These are phyloP conservation scores for Tragelaphus buxtoni DNA, from an alignment of 2,113 vertebrate genomes.

Conservation along the genomic window DNA sequence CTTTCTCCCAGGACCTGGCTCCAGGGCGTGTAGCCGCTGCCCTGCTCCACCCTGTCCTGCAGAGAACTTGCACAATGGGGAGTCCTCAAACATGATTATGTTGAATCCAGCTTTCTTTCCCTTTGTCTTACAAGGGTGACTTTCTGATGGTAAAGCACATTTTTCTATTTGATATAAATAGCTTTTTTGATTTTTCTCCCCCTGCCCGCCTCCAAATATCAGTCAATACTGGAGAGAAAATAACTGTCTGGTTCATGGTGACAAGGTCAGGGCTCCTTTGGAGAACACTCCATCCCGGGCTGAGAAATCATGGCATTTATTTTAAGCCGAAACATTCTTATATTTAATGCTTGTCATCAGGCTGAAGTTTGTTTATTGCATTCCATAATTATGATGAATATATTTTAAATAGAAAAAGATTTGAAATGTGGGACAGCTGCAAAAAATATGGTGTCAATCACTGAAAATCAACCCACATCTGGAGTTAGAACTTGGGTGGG, in stretches of 20 bases:
- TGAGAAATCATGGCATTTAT: constrained; percentile 58
- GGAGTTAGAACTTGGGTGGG: constrained; percentile 73
- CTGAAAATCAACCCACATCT: constrained; percentile 66
- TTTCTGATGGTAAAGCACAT: constrained; percentile 9
- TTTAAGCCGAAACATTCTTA: constrained; percentile 71
- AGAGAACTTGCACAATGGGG: background rate
- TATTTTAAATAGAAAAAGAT: constrained; percentile 79
- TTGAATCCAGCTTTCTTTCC: background rate
- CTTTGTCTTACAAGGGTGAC: background rate
- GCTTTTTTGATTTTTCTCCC: constrained; percentile 30
- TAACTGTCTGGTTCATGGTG: constrained; percentile 51
- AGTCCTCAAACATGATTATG: background rate
- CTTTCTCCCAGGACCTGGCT: background rate
- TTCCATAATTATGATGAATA: constrained; percentile 79
- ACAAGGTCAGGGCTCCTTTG: constrained; percentile 65
- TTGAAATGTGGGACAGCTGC: constrained; percentile 74
- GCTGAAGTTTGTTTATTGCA: constrained; percentile 77
- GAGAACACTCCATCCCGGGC: constrained; percentile 9
- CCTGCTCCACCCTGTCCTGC: background rate
- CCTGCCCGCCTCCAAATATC: constrained; percentile 29
- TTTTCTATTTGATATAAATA: constrained; percentile 59
- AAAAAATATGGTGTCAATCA: constrained; percentile 74
- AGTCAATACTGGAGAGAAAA: constrained; percentile 49
- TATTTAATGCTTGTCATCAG: constrained; percentile 75
- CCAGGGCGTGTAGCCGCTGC: fast-evolving